phyloP scores from a whole-genome alignment of 2,113 vertebrate species.

The Hippolais icterina region DNA sequence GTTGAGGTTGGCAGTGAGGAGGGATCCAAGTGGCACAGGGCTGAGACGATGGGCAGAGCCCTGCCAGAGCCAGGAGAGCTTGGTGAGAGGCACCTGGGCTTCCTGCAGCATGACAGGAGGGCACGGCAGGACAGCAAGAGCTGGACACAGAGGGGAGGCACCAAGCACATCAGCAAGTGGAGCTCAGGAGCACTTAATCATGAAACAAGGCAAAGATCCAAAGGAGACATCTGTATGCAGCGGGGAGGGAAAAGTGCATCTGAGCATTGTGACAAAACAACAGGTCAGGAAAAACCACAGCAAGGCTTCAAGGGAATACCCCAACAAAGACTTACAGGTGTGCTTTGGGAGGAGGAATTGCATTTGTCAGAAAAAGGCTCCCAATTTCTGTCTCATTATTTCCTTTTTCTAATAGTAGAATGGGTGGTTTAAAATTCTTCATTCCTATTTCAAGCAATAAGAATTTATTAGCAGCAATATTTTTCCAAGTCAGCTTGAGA shows the following conservation, averaged over 20 bases:
- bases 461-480: background rate
- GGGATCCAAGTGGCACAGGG: background rate
- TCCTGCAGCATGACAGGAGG: fast-evolving
- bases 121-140: background rate
- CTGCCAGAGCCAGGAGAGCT: background rate
- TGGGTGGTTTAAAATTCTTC: background rate
- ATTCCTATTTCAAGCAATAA: background rate
- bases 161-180: no score
- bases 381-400: background rate
- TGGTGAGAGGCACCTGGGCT: fast-evolving
- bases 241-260: fast-evolving
- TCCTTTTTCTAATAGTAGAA: background rate
- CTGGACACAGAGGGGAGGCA: fast-evolving
- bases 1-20: fast-evolving
- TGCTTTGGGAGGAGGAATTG: background rate
- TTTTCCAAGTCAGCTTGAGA: background rate
- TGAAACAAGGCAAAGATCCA: background rate
- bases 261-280: background rate
- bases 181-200: background rate
- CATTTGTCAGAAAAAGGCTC: background rate
- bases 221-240: background rate
- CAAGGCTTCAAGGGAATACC: no score
- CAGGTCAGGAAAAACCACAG: background rate
- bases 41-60: background rate
- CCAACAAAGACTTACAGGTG: fast-evolving